phyloP scores from a whole-genome alignment of 2,113 vertebrate genomes.

The Bubo scandiacus region DNA sequence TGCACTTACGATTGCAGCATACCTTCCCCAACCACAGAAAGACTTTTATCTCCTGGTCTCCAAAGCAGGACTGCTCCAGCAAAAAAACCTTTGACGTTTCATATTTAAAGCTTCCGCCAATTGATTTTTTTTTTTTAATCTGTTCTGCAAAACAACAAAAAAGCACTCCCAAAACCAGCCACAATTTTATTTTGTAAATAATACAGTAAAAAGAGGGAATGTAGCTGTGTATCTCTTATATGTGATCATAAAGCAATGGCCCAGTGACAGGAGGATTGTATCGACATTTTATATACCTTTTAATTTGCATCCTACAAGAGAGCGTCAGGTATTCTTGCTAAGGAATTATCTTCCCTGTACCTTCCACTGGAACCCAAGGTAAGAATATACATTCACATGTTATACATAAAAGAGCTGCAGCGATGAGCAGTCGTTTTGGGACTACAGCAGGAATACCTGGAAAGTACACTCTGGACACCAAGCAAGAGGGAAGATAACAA shows the following conservation, averaged over 20 bases:
- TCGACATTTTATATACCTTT: not conserved
- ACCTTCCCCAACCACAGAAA: not conserved
- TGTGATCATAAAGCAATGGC: rapidly evolving
- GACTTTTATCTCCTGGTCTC: not conserved
- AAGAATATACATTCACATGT: rapidly evolving
- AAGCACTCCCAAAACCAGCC: not conserved
- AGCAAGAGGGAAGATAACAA: not conserved
- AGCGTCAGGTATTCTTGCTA: too few relatives aligned
- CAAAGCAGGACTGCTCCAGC: not conserved
- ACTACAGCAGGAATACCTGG: not conserved
- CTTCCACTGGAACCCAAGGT: not conserved
- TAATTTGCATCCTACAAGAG: not conserved
- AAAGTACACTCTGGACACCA: not conserved
- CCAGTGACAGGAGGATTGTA: not conserved
- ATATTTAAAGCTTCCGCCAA: not conserved
- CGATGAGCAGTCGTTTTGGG: not conserved
- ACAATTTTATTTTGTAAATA: not conserved
- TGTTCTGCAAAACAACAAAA: not conserved
- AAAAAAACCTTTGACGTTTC: not conserved
- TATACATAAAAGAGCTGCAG: not conserved
- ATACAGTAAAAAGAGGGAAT: not conserved
- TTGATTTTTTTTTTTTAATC: not conserved
- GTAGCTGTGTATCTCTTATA: not conserved
- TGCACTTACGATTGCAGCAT: rapidly evolving
- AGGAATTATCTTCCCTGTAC: not conserved